phyloP scores from a whole-genome alignment of 1,140 invertebrate species.

The Trinorchestia longiramus region DNA sequence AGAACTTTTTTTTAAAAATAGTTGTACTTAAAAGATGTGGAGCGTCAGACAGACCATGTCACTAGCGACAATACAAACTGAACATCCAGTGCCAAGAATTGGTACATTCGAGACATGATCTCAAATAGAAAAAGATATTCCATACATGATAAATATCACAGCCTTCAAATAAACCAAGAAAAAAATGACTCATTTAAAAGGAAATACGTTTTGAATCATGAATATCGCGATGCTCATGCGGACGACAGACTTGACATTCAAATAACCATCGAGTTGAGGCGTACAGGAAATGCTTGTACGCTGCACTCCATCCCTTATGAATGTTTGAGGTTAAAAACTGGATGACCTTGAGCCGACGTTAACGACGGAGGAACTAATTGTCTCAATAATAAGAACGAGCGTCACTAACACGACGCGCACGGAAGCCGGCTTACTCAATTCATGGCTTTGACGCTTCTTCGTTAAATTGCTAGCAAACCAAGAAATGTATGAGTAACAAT shows the following conservation, averaged over 20 bases:
- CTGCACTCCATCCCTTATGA: background rate
- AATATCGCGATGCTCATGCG: background rate
- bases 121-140: background rate
- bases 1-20: background rate
- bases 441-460: background rate
- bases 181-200: background rate
- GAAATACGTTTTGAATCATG: background rate
- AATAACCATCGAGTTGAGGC: background rate
- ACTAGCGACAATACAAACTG: background rate
- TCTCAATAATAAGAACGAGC: background rate
- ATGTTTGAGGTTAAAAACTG: constrained; percentile 9
- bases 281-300: background rate
- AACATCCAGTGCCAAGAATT: background rate
- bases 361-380: background rate
- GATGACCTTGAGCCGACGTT: background rate
- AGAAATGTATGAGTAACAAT: background rate
- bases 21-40: background rate
- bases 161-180: background rate
- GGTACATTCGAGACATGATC: background rate
- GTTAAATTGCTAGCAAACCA: background rate
- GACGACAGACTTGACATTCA: background rate
- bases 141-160: background rate
- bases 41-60: no score
- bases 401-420: background rate
- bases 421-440: background rate